Evolutionary conservation across 2,797 vertebrate genomes (phyloP), one percentile per base, ranked within the genome.

Genomic region (Hypotaenidia okinawae): DNA sequence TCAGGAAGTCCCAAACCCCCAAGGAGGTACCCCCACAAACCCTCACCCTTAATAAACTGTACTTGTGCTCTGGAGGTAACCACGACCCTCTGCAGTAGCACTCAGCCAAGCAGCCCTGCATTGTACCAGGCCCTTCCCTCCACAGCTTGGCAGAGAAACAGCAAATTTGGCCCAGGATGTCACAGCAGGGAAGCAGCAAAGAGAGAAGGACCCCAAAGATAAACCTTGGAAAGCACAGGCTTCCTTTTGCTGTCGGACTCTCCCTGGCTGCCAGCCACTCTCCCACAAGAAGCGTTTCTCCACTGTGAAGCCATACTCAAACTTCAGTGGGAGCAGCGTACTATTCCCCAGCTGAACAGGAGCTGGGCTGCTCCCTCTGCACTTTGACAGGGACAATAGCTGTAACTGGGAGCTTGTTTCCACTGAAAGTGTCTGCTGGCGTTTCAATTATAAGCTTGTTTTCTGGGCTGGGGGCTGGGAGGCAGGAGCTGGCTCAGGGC

Each of bases 401-500:
- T 90, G 92, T 96, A 97, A 97, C 90, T 97, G 95, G 95, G 92
- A 97, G 91, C 84, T 96, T 97, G 91, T 85, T 95, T 85, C 94
- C 83, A 89, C 94, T 95, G 84, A 18, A 68, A 81, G 82, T 87
- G 89, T 92, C 94, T 97, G 90, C 67, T 62, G 92, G 89, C 90
- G 83, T 94, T 95, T 96, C 95, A 96, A 76, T 97, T 97, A 93
- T 5, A 97, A 97, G 93, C 79, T 96, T 49, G 3, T 80, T 96
- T 91, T 83, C 96, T 59, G 51, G 74, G 41, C 88, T 76, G 76
- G 76, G 77, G 88, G 43, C 25, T 86, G 64, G 79, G 91, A 89
- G 83, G 87, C 51, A 94, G 90, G 30, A 91, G 54, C n/a, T 73
- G 39, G 66, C 81, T 92, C 67, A 33, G 64, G 87, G 91, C 81